Evolutionary conservation across 2,888 invertebrate species (phyloP), one percentile per base, ranked within the genome.

Genomic region (Eupithecia vulgata): DNA sequence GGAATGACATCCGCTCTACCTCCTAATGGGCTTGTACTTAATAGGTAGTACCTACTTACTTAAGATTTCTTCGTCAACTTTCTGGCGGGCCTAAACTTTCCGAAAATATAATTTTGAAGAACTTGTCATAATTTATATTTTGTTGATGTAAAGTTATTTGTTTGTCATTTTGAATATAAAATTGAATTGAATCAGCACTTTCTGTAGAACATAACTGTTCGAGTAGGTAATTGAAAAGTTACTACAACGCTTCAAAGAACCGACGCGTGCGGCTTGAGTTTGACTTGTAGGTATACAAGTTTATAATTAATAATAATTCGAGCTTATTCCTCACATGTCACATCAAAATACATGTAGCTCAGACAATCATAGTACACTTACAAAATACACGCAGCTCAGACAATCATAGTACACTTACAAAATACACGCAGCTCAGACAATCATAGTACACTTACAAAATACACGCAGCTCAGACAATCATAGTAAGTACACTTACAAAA

Each of bases 341-440:
- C 74, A 76, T 71, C 64, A 10, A 8, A 48, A 48, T n/a, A 66
- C 66, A 62, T 68, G 76, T 78, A 8, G 57, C 13, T 25, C 57
- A 25, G 10, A 77, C 69, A 73, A 76, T 13, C 78, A 79, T 80
- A n/a, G n/a, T n/a, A n/a, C n/a, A n/a, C n/a, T n/a, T n/a, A n/a
- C 64, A 10, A 8, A 48, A 48, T n/a, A 66, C 66, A 62, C 71
- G 76, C 78, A 8, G 57, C 13, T 25, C 57, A 25, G 10, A 77
- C 69, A 73, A 76, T 13, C 78, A 79, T 80, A n/a, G n/a, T n/a
- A n/a, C n/a, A n/a, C n/a, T n/a, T n/a, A n/a, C 64, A 10, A 8
- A 48, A 48, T n/a, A 66, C 66, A 62, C 71, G 76, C 78, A 8
- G 57, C 13, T 25, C 57, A 25, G 10, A 77, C 69, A 73, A 76